Conservation (phyloP, 2,888 invertebrate genomes). For the Chrysolina oricalcia region DNA sequence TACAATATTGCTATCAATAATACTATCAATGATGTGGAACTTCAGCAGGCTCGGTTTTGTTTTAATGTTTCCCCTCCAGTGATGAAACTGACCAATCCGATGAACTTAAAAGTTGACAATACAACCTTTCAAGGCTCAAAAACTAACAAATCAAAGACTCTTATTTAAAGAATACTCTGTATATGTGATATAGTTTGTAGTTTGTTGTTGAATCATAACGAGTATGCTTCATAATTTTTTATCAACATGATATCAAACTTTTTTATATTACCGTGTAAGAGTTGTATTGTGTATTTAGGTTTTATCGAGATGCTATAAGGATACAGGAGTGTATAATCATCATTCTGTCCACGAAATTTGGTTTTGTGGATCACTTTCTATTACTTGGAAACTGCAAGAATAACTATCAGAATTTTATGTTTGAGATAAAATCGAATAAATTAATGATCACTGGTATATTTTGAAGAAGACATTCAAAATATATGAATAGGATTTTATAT, state of each 20-base stretch:
- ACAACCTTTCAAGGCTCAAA: constrained; percentile 61
- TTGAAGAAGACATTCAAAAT: too few relatives aligned
- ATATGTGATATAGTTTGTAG: constrained; percentile 67
- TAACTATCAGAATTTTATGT: too few relatives aligned
- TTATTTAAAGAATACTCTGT: constrained; percentile 64
- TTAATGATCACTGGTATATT: too few relatives aligned
- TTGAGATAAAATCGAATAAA: too few relatives aligned
- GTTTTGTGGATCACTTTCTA: too few relatives aligned
- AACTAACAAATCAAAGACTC: constrained; percentile 57
- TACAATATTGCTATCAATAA: neutral
- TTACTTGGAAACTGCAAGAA: too few relatives aligned
- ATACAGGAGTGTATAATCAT: neutral
- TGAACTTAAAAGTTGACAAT: constrained; percentile 60
- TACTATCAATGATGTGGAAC: too few relatives aligned
- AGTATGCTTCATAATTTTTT: constrained; percentile 55
- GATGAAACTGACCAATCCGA: constrained; percentile 31
- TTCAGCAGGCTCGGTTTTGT: neutral
- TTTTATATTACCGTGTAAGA: constrained; percentile 43
- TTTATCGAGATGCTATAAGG: constrained; percentile 25
- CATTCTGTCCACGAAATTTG: too few relatives aligned
- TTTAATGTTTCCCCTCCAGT: constrained; percentile 19
- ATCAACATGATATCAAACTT: constrained; percentile 43
- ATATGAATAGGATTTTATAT: too few relatives aligned
- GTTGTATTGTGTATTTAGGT: constrained; percentile 26
- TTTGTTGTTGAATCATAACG: constrained; percentile 57